Evolutionary conservation across 92 coral and sea anemone genomes (phyloP).

Genomic region (Anthopleura xanthogrammica): DNA sequence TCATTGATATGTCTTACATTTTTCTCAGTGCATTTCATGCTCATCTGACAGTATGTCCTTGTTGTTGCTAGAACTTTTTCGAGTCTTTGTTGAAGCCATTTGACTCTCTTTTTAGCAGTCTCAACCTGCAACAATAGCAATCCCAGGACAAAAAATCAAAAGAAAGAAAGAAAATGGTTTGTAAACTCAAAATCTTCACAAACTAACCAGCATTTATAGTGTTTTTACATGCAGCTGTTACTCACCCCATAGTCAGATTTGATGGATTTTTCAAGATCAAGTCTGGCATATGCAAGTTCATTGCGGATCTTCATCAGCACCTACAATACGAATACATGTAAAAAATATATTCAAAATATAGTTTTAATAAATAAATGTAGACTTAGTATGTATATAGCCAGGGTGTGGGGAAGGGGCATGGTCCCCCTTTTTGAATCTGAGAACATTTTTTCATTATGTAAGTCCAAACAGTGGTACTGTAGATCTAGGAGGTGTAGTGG

Average conservation of each 20-base stretch:
- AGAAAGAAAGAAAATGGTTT: background rate
- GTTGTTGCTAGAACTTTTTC: slow-evolving; percentile 79
- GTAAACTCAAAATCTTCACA: too few species aligned
- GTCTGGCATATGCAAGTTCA: slow-evolving; percentile 90
- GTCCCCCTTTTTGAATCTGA: too few species aligned
- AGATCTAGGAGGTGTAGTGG: too few species aligned
- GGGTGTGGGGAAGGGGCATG: too few species aligned
- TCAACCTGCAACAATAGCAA: slow-evolving; percentile 56
- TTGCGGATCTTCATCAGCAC: slow-evolving; percentile 94
- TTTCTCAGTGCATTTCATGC: slow-evolving; percentile 16
- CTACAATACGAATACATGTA: slow-evolving; percentile 23
- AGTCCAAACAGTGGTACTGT: too few species aligned
- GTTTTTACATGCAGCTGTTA: background rate
- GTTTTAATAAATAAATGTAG: too few species aligned
- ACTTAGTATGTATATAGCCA: too few species aligned
- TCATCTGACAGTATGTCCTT: slow-evolving; percentile 37
- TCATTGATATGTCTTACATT: background rate
- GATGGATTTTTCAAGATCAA: slow-evolving; percentile 88
- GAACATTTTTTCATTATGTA: too few species aligned
- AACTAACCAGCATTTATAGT: too few species aligned
- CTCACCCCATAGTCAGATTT: slow-evolving; percentile 82
- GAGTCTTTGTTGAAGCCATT: slow-evolving; percentile 93
- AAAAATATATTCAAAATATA: too few species aligned
- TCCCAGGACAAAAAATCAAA: background rate
- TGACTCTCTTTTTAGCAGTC: slow-evolving; percentile 79